A percentile compares a stretch with the other conserved stretches of the same genome.
phyloP scores from a whole-genome alignment of 2,797 vertebrate genomes.

The Pteronotus mesoamericanus region DNA sequence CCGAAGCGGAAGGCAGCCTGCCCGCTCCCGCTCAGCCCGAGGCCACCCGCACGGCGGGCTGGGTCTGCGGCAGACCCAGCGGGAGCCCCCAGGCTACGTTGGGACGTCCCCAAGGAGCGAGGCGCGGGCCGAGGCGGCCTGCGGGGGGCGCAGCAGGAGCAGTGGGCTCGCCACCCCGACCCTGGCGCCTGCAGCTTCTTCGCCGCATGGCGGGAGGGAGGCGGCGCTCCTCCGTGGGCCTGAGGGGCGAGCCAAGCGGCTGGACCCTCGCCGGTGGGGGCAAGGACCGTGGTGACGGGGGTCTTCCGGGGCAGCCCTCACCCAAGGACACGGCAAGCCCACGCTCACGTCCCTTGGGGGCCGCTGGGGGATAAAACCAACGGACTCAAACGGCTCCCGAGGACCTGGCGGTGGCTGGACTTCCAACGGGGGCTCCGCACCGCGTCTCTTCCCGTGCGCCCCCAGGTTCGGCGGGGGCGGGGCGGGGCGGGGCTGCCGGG shows the following conservation, averaged over 20 bases:
- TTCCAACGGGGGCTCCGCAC: rapidly evolving
- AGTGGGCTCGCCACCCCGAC: rapidly evolving
- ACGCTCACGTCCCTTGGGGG: rapidly evolving
- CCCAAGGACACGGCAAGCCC: neutral
- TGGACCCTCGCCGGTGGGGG: rapidly evolving
- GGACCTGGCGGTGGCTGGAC: rapidly evolving
- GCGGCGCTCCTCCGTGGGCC: rapidly evolving
- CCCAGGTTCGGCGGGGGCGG: neutral
- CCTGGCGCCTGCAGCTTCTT: neutral
- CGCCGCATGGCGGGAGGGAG: rapidly evolving
- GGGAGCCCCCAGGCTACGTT: rapidly evolving
- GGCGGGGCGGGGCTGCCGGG: rapidly evolving
- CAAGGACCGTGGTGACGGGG: rapidly evolving
- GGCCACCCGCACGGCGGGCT: rapidly evolving
- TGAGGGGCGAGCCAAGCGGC: neutral
- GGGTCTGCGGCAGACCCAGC: neutral
- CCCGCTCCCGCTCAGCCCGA: neutral
- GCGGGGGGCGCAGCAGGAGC: rapidly evolving
- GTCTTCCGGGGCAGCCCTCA: no score
- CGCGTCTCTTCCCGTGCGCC: rapidly evolving
- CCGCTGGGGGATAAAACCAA: neutral
- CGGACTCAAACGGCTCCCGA: rapidly evolving
- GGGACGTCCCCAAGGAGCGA: no score
- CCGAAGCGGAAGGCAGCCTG: rapidly evolving
- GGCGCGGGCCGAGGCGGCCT: rapidly evolving